Percentiles rank a stretch among this genome's conserved stretches.
Evolutionary conservation across 2,797 vertebrate genomes (phyloP).

Genomic region (Mastacembelus armatus): DNA sequence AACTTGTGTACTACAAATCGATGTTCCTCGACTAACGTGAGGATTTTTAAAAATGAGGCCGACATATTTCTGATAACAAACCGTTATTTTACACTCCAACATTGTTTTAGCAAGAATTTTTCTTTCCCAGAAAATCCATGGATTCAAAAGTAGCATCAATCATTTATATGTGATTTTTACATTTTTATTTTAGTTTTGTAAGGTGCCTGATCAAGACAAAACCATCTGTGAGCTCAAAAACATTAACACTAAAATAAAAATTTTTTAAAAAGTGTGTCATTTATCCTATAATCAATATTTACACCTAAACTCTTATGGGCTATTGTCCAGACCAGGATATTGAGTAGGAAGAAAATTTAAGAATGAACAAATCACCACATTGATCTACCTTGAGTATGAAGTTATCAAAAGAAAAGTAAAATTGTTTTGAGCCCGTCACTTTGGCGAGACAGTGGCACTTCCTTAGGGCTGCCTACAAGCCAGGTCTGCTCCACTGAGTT

Average conservation of each 20-base stretch:
- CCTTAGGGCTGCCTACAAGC: conserved; percentile 69
- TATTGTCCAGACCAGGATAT: background rate
- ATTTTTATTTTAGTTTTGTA: too few species aligned
- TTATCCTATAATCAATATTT: too few species aligned
- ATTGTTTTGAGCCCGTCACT: conserved; percentile 46
- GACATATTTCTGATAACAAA: background rate
- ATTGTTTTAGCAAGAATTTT: background rate
- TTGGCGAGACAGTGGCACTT: conserved; percentile 47
- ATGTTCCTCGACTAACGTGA: background rate
- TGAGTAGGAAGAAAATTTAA: conserved; percentile 2
- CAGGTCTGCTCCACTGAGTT: conserved; percentile 63
- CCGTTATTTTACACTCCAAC: background rate
- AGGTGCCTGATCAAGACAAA: too few species aligned
- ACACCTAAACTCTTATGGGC: too few species aligned
- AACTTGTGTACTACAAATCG: background rate
- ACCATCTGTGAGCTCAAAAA: too few species aligned
- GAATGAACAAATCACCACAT: conserved; percentile 1
- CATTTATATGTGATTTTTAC: too few species aligned
- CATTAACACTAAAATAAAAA: too few species aligned
- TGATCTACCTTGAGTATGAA: conserved; percentile 15
- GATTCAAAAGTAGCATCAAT: too few species aligned
- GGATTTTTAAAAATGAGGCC: background rate
- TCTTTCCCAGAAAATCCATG: too few species aligned
- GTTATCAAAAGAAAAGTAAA: conserved; percentile 58
- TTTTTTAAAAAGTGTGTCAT: too few species aligned